Conservation (phyloP, 1,140 invertebrate species). For the Drosophila ironensis region DNA sequence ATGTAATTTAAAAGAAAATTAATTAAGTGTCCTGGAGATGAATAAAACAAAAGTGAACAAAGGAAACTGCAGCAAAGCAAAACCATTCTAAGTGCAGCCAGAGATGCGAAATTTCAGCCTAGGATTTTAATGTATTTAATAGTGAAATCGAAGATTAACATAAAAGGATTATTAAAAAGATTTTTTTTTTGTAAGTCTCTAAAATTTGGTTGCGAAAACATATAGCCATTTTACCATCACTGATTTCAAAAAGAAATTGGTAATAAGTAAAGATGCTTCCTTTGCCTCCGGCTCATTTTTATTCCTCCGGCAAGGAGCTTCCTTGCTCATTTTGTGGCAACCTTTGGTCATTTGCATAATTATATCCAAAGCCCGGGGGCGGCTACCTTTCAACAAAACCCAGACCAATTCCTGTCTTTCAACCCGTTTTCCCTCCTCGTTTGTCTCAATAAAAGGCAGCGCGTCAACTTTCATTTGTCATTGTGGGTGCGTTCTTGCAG, state of each 20-base stretch:
- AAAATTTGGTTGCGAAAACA: too few relatives aligned
- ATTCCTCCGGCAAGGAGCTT: slow-evolving; percentile 10
- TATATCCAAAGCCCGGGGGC: slow-evolving; percentile 16
- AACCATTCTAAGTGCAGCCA: background rate
- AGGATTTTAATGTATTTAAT: background rate
- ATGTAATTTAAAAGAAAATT: slow-evolving; percentile 71
- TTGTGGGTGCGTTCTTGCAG: slow-evolving; percentile 46
- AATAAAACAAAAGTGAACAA: slow-evolving; percentile 1
- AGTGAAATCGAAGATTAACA: background rate
- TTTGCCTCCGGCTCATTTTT: slow-evolving; percentile 33
- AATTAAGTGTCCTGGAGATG: slow-evolving; percentile 53
- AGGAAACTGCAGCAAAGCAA: background rate
- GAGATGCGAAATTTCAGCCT: background rate
- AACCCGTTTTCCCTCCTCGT: slow-evolving; percentile 16
- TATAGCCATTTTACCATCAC: background rate
- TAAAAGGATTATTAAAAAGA: background rate
- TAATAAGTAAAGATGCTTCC: slow-evolving; percentile 7
- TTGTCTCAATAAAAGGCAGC: slow-evolving; percentile 66
- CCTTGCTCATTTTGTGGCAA: slow-evolving; percentile 9
- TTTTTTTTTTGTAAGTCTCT: background rate
- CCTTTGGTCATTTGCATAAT: slow-evolving; percentile 50
- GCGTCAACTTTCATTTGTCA: slow-evolving; percentile 76
- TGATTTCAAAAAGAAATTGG: slow-evolving; percentile 7
- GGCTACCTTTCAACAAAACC: slow-evolving; percentile 1
- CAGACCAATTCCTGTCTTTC: background rate